Percentiles rank a stretch among this genome's conserved stretches.
Conservation (phyloP, 2,888 invertebrate species). For the Saturnia pavonia region DNA sequence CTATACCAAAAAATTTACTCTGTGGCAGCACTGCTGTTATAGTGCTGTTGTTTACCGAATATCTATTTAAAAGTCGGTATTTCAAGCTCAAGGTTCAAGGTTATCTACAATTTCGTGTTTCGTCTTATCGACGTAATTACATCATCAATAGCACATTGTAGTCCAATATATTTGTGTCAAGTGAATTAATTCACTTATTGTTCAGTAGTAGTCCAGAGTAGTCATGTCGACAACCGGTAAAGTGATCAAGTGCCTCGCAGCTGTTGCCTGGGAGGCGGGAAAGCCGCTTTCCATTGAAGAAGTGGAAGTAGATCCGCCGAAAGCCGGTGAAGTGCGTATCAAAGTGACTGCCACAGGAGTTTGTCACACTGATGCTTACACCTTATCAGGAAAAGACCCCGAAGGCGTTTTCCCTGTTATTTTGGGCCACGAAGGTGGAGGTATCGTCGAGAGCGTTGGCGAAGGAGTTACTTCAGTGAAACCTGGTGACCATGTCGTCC, state of each 20-base stretch:
- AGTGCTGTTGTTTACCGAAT: neutral
- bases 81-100: conserved; percentile 34
- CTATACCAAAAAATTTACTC: no score
- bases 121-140: conserved; percentile 34
- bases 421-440: conserved; percentile 98
- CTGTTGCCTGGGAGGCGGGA: conserved; percentile 98
- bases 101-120: conserved; percentile 23
- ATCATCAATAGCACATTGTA: conserved; percentile 36
- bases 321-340: conserved; percentile 94
- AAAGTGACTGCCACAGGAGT: conserved; percentile 90
- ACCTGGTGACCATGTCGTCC: conserved; percentile 98
- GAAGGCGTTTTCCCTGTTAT: conserved; percentile 96
- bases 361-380: conserved; percentile 97
- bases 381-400: conserved; percentile 92
- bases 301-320: conserved; percentile 96
- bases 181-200: conserved; percentile 39
- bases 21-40: no score
- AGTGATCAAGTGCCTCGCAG: conserved; percentile 95
- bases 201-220: conserved; percentile 37
- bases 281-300: conserved; percentile 94
- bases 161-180: conserved; percentile 18
- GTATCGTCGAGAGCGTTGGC: conserved; percentile 98
- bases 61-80: neutral
- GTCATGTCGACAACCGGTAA: conserved; percentile 76
- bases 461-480: conserved; percentile 93